Evolutionary conservation across 1,140 invertebrate species (phyloP), one percentile per base, ranked within the genome.

Genomic region (Armadillidium nasatum): DNA sequence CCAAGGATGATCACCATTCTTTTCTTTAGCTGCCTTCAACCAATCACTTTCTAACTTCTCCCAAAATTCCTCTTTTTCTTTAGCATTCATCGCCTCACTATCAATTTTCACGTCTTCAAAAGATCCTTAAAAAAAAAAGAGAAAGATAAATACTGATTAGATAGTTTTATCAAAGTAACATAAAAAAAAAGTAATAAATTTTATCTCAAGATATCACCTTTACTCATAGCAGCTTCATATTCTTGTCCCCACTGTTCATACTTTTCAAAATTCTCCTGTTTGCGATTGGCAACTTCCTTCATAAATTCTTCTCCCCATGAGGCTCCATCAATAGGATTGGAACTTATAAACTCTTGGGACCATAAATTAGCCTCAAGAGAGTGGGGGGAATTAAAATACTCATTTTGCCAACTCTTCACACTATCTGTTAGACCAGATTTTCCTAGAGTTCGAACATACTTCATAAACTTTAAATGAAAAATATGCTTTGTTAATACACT

Each of bases 401-500:
- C 87, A 69, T 88, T 85, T 75, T 84, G 84, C 89, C 89, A 90
- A 68, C 86, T 84, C 74, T 84, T 84, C 70, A 83, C 46, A 22
- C 72, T 86, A 84, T 83, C 50, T 4, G 50, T 15, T 19, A 15
- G 50, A 60, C 50, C 7, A 60, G 11, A 13, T 60, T 60, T 60
- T 82, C 89, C 89, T 78, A 93, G 89, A 85, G 90, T 89, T 82
- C 90, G 89, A 88, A 94, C 93, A 85, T 94, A 94, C 84, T 90
- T 91, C 89, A 94, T 92, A 83, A 94, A 94, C 87, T 93, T 88
- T 71, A 84, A 83, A 76, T 10, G 50, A 19, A 60, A 60, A 33
- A 33, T 33, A 6, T n/a, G n/a, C n/a, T 33, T 33, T 33, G 6
- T 33, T 6, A 33, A 33, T 33, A 33, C 6, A 6, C 33, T 33